A percentile compares a stretch with the other conserved stretches of the same genome.
phyloP scores from a whole-genome alignment of 2,113 vertebrate genomes.

The Heteronetta atricapilla region DNA sequence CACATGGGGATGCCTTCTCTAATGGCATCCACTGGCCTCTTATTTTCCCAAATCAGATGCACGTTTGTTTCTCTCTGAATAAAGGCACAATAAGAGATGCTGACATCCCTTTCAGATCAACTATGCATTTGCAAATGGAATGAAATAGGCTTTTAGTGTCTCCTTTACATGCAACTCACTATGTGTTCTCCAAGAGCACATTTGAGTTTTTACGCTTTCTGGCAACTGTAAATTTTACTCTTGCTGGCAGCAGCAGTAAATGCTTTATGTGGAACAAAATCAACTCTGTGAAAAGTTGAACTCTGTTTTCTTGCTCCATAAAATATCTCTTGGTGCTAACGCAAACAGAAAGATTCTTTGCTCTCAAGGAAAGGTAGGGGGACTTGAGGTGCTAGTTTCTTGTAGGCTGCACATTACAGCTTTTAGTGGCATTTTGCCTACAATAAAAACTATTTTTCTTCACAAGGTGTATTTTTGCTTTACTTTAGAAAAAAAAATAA shows the following conservation, averaged over 20 bases:
- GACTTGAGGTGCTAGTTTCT: slow-evolving; percentile 23
- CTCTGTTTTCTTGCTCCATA: slow-evolving; percentile 61
- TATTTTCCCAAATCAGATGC: slow-evolving; percentile 29
- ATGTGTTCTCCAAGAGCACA: slow-evolving; percentile 38
- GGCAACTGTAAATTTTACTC: slow-evolving; percentile 67
- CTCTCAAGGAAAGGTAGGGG: slow-evolving; percentile 30
- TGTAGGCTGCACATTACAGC: background rate
- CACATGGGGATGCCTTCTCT: background rate
- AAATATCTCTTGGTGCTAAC: slow-evolving; percentile 54
- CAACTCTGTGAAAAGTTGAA: slow-evolving; percentile 65
- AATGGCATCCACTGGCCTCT: background rate
- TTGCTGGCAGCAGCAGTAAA: slow-evolving; percentile 72
- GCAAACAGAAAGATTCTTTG: slow-evolving; percentile 50
- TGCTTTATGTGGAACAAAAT: slow-evolving; percentile 66
- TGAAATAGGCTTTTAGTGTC: slow-evolving; percentile 52
- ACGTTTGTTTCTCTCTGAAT: slow-evolving; percentile 35
- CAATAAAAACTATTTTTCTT: slow-evolving; percentile 21
- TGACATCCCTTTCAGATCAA: slow-evolving; percentile 44
- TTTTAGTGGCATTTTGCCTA: slow-evolving; percentile 29
- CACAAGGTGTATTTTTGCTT: background rate
- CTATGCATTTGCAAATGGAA: slow-evolving; percentile 47
- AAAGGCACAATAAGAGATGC: slow-evolving; percentile 48
- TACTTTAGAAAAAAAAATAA: background rate
- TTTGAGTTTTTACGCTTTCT: slow-evolving; percentile 63
- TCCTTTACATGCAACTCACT: slow-evolving; percentile 59